A percentile compares a stretch with the other conserved stretches of the same genome.
These are phyloP conservation scores for Rhyacichthys aspro DNA, from an alignment of 2,797 vertebrate genomes.

Conservation along the genomic window DNA sequence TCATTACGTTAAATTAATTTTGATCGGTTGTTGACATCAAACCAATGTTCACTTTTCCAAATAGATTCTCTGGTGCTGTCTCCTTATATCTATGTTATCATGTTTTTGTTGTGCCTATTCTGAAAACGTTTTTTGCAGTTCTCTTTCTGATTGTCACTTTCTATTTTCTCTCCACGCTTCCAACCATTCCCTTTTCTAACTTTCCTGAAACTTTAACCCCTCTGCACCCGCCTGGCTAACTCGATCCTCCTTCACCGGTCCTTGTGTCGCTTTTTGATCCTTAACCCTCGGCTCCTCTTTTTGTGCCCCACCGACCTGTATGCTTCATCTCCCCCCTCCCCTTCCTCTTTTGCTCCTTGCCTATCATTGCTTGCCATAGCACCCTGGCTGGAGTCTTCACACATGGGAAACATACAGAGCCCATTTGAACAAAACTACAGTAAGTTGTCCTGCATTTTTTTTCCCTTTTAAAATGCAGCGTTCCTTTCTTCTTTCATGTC, in stretches of 20 bases:
- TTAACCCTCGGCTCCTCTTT: conserved; percentile 48
- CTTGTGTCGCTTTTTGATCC: conserved; percentile 52
- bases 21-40: too few relatives aligned
- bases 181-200: conserved; percentile 45
- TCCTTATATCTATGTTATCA: neutral
- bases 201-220: conserved; percentile 46
- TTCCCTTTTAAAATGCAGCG: conserved; percentile 1
- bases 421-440: conserved; percentile 56
- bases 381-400: conserved; percentile 53
- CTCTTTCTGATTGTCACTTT: conserved; percentile 58
- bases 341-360: conserved; percentile 32
- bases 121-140: conserved; percentile 13
- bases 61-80: neutral
- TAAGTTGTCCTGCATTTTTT: conserved; percentile 58
- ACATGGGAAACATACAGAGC: conserved; percentile 67
- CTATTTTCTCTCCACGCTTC: conserved; percentile 61
- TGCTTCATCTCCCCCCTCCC: conserved; percentile 21
- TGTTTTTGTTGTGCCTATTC: conserved; percentile 36
- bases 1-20: too few relatives aligned
- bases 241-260: conserved; percentile 32
- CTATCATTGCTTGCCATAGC: conserved; percentile 48
- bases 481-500: conserved; percentile 26
- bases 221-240: conserved; percentile 56
- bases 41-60: too few relatives aligned
- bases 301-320: conserved; percentile 34